Conservation (phyloP, 2,113 vertebrate genomes). For the Urocitellus parryii region DNA sequence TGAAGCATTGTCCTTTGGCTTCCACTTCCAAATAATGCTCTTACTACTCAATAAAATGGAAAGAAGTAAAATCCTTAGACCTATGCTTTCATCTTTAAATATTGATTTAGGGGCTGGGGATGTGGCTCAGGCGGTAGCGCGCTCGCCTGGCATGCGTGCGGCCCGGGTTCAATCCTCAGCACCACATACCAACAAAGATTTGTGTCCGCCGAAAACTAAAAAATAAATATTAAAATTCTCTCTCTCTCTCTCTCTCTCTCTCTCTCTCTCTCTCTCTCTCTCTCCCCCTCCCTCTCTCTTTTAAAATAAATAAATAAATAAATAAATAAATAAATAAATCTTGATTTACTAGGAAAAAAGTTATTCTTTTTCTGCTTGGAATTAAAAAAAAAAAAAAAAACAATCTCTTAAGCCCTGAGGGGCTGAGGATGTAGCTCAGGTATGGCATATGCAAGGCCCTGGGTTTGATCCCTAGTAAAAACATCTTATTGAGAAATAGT, state of each 20-base stretch:
- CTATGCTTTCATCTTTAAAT: constrained; percentile 77
- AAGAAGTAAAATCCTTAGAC: constrained; percentile 75
- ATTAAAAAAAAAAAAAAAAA: constrained; percentile 74
- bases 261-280: no score
- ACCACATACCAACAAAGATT: no score
- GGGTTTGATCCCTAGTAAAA: neutral
- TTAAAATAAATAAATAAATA: no score
- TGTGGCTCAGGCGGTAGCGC: no score
- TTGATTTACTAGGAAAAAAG: constrained; percentile 79
- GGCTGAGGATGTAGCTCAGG: no score
- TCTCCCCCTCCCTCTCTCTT: no score
- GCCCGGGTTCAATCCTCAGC: no score
- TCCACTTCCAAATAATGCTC: neutral
- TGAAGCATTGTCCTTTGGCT: neutral
- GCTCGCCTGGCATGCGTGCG: no score
- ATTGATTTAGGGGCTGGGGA: constrained; percentile 58
- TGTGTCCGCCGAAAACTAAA: no score
- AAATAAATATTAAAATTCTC: no score
- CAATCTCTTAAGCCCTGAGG: constrained; percentile 1
- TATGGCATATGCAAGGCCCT: neutral
- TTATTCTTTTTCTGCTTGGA: constrained; percentile 78
- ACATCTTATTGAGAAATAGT: neutral
- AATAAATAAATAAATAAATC: neutral
- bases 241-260: no score
- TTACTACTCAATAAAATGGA: constrained; percentile 12